Base-by-base conservation (phyloP, 2,888 invertebrate genomes). In the Agrilus cyanescens region DNA sequence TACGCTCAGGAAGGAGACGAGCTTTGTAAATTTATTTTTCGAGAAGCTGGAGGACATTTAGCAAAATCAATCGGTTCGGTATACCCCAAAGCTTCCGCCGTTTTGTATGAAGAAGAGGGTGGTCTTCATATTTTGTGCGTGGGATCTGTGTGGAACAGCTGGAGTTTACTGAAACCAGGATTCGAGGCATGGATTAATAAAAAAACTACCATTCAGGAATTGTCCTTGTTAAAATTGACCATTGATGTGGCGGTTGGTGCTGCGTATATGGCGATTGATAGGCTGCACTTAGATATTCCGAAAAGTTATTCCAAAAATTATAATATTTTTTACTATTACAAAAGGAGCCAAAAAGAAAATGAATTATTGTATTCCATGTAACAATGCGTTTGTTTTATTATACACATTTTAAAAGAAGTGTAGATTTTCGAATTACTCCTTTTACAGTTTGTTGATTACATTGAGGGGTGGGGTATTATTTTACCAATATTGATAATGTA, bases 81-180 rank as follows among this genome's bases (percentile, higher is more conserved):
- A 30, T 62, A 74, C 20, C 71, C 72, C 2, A 75, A 76, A 54
- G 80, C 83, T 10, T 66, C 77, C 38, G 57, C 76, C 67, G 71
- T 71, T 45, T 61, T 81, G 37, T 66, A 68, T 33, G 54, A 67
- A 14, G 61, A 60, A 37, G 54, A 63, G 3, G 76, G 75, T 14
- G 84, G 82, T 1, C 57, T 66, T 4, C 64, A 62, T 20, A 76
- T 96, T 0, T 80, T 93, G 0, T 95, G 94, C 61, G 89, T 95
- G 0, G 96, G 96, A 1, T 93, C 93, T 0, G 93, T 97, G 1
- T 97, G 91, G 88, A 77, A 85, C 48, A 94, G 94, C 59, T 97
- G 94, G 93, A 69, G 78, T 4, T 72, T 84, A 18, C 61, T 97
- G 47, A 73, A 80, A 56, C 69, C 76, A 3, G 90, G 88, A 1